Base-by-base conservation (phyloP, 2,888 invertebrate genomes). In the Meta bourneti region DNA sequence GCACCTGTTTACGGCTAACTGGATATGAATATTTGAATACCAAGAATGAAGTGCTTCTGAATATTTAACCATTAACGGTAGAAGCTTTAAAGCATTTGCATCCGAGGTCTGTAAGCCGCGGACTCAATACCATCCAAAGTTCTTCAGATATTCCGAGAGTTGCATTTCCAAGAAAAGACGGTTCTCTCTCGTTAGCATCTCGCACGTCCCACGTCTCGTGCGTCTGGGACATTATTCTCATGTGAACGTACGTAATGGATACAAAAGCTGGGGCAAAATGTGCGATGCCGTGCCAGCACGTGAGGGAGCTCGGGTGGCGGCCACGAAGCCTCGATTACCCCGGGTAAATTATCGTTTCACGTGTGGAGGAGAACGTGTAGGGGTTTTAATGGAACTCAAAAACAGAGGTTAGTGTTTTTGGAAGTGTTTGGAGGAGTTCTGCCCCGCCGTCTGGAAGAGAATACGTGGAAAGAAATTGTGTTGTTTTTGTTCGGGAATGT, bases 321-420 rank as follows among this genome's bases (percentile, higher is more conserved):
- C 61, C 79, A 34, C 79, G 61, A 74, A 83, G 54, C 54, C 87
- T 13, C 87, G 54, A 79, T 80, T 87, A 61, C 52, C 72, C 54
- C 52, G 87, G 71, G 61, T 84, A 87, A 87, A 87, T 80, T 79
- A 87, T 80, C 20, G 80, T 78, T 80, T 87, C 72, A 79, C 87
- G 79, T 87, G 87, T 13, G 4, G 52, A 51, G 51, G 20, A 52
- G 54, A 83, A 74, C 74, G 74, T 74, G 83, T 54, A 51, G 52
- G 74, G 72, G 72, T 83, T 74, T 83, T 52, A 83, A 72, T 34
- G 8, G 72, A 61, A 34, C 34, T 34, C 34, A 34, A 34, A 34
- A 34, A 34, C 34, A 34, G 61, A 16, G 61, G 11, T 61, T 61
- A 61, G 61, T 61, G 61, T 61, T 61, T 61, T 61, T 61, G 61